These are phyloP conservation scores for Drosophila kanapiae DNA, from an alignment of 1,140 invertebrate genomes.

Conservation along the genomic window DNA sequence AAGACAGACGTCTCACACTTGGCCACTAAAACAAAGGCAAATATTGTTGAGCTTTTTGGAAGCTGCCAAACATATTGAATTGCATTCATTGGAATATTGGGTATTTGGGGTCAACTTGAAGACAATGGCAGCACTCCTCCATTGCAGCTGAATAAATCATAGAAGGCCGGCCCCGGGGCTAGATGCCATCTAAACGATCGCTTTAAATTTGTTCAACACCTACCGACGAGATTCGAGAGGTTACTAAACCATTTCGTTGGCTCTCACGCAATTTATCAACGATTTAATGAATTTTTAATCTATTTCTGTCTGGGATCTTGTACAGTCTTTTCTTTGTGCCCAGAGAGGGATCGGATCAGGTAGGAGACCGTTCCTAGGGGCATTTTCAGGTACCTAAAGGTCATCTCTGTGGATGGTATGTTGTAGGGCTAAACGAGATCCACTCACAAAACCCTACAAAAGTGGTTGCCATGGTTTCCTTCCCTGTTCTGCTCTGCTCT, in stretches of 20 bases:
- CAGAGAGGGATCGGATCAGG: slow-evolving; percentile 38
- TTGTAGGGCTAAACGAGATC: slow-evolving; percentile 45
- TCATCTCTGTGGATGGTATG: slow-evolving; percentile 55
- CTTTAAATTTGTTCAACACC: slow-evolving; percentile 73
- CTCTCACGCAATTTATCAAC: slow-evolving; percentile 68
- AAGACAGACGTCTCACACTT: slow-evolving; percentile 46
- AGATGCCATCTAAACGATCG: slow-evolving; percentile 50
- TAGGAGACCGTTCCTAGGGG: slow-evolving; percentile 42
- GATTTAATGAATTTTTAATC: slow-evolving; percentile 80
- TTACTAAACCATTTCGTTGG: slow-evolving; percentile 46
- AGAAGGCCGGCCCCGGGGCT: slow-evolving; percentile 3
- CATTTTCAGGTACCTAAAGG: slow-evolving; percentile 41
- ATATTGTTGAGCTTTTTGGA: slow-evolving; percentile 49
- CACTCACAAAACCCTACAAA: slow-evolving; percentile 38
- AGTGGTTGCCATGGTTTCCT: slow-evolving; percentile 38
- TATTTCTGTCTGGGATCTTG: slow-evolving; percentile 45
- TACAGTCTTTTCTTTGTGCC: slow-evolving; percentile 51
- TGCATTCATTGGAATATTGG: slow-evolving; percentile 13
- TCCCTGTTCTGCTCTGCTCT: slow-evolving; percentile 10
- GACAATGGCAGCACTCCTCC: slow-evolving; percentile 11
- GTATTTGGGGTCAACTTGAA: slow-evolving; percentile 2
- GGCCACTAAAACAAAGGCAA: slow-evolving; percentile 57
- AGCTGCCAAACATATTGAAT: slow-evolving; percentile 52
- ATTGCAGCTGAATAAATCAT: slow-evolving; percentile 44
- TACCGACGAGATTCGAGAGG: slow-evolving; percentile 35